Conservation (phyloP, 2,888 invertebrate genomes). For the Octodonta nipae region DNA sequence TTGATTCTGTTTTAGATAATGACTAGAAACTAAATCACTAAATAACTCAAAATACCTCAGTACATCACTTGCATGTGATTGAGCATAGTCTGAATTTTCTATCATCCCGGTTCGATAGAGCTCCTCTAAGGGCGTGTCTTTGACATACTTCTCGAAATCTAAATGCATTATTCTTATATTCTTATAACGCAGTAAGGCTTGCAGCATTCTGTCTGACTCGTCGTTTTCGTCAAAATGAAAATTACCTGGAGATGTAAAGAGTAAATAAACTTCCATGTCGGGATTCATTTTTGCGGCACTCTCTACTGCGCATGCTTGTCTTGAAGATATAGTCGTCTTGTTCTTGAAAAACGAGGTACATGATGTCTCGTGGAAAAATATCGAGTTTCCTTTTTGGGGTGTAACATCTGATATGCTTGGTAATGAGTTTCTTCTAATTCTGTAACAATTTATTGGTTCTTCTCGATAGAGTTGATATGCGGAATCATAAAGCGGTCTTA, state of each 20-base stretch:
- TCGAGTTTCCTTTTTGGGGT: conserved; percentile 35
- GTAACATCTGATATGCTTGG: conserved; percentile 25
- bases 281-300: conserved; percentile 52
- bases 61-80: conserved; percentile 51
- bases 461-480: conserved; percentile 15
- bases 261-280: conserved; percentile 40
- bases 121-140: conserved; percentile 43
- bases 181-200: conserved; percentile 33
- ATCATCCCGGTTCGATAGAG: conserved; percentile 40
- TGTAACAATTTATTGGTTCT: conserved; percentile 25
- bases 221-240: conserved; percentile 17
- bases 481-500: conserved; percentile 6
- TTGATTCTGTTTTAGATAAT: neutral
- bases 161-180: conserved; percentile 42
- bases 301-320: conserved; percentile 57
- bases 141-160: conserved; percentile 39
- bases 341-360: conserved; percentile 33
- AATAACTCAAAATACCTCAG: conserved; percentile 35
- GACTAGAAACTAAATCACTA: no score
- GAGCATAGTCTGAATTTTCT: conserved; percentile 41
- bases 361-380: conserved; percentile 57
- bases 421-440: conserved; percentile 19
- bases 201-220: conserved; percentile 28
- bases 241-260: conserved; percentile 39
- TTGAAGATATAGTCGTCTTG: conserved; percentile 31